A percentile compares a stretch with the other conserved stretches of the same genome.
Evolutionary conservation across 2,113 vertebrate species (phyloP).

Genomic region (Reinhardtius hippoglossoides): DNA sequence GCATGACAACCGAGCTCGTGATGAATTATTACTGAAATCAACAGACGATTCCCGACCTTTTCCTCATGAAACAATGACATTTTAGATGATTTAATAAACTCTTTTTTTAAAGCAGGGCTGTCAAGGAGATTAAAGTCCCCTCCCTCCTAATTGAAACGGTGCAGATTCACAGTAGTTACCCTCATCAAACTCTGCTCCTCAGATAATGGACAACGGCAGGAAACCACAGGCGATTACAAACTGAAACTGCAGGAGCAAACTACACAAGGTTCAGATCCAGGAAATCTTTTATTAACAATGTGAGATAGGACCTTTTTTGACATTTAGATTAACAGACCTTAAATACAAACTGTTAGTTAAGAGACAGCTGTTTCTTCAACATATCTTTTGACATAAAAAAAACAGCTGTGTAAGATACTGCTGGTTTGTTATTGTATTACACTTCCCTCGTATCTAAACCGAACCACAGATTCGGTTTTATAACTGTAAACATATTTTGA

Average conservation of each 20-base stretch:
- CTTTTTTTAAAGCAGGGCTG: constrained; percentile 47
- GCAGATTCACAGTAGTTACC: constrained; percentile 51
- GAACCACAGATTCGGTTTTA: constrained; percentile 11
- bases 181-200: constrained; percentile 39
- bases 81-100: constrained; percentile 52
- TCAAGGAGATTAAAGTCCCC: constrained; percentile 48
- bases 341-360: no score
- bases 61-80: constrained; percentile 38
- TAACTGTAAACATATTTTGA: constrained; percentile 24
- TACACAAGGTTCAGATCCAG: background rate
- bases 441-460: constrained; percentile 3
- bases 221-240: constrained; percentile 46
- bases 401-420: background rate
- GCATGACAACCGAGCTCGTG: constrained; percentile 18
- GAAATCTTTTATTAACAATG: background rate
- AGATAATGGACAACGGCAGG: constrained; percentile 53
- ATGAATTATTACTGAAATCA: constrained; percentile 40
- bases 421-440: constrained; percentile 20
- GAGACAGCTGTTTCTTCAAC: no score
- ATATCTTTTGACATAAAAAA: background rate
- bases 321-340: no score
- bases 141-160: constrained; percentile 44
- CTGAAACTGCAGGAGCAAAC: constrained; percentile 21
- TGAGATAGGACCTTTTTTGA: no score
- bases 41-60: constrained; percentile 30